Percentiles rank a stretch among this genome's conserved stretches.
These are phyloP conservation scores for Paraplagusia blochii DNA, from an alignment of 2,113 vertebrate species.

Conservation along the genomic window DNA sequence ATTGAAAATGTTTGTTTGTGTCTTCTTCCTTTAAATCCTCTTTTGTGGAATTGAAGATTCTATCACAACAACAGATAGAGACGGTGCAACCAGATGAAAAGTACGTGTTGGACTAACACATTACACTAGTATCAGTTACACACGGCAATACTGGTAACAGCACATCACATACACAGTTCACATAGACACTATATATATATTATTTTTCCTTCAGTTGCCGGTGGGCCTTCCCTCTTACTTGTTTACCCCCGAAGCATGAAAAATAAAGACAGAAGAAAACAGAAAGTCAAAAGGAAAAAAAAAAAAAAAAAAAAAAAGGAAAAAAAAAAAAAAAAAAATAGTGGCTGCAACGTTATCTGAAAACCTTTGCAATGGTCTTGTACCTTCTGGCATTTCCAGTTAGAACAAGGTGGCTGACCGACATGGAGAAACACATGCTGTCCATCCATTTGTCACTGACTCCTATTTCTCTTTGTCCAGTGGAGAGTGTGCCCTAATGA, in stretches of 20 bases:
- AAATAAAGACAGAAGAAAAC: slow-evolving; percentile 14
- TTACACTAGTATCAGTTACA: no score
- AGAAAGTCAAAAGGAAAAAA: not conserved
- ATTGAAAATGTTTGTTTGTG: no score
- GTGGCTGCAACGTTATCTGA: slow-evolving; percentile 39
- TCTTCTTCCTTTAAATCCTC: no score
- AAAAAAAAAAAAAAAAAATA: slow-evolving; percentile 3
- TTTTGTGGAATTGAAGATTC: no score
- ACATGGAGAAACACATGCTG: slow-evolving; percentile 65
- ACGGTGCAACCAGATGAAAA: slow-evolving; percentile 14
- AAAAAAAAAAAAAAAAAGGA: no score
- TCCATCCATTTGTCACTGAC: slow-evolving; percentile 62
- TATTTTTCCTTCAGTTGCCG: slow-evolving; percentile 57
- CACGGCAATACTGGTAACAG: no score
- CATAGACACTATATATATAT: slow-evolving; percentile 52
- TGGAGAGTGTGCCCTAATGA: slow-evolving; percentile 26
- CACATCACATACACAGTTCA: slow-evolving; percentile 10
- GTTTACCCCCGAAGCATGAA: slow-evolving; percentile 73
- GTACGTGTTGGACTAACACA: slow-evolving; percentile 26
- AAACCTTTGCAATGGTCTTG: slow-evolving; percentile 63
- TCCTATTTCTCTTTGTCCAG: slow-evolving; percentile 46
- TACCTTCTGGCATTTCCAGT: slow-evolving; percentile 73
- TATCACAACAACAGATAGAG: no score
- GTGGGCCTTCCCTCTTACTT: slow-evolving; percentile 61
- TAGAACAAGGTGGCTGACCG: slow-evolving; percentile 59